Evolutionary conservation across 1,140 invertebrate genomes (phyloP).

Genomic region (Panagrolaimus sp.): DNA sequence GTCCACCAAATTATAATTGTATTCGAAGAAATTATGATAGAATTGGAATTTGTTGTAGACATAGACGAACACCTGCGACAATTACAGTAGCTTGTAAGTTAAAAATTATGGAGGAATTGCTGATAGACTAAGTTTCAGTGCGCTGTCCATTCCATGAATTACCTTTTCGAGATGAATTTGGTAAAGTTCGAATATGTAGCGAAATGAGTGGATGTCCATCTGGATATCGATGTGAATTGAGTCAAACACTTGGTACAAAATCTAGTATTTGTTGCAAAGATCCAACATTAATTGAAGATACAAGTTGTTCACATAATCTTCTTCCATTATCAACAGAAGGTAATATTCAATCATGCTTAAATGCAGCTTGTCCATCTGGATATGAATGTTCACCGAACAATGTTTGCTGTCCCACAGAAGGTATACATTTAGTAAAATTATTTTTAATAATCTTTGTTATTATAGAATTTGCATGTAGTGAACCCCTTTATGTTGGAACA

Average conservation of each 20-base stretch:
- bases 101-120: too few relatives aligned
- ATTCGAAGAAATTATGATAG: constrained; percentile 25
- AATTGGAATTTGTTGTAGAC: constrained; percentile 22
- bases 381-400: constrained; percentile 8
- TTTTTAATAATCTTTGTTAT: too few relatives aligned
- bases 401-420: constrained; percentile 15
- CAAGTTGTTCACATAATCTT: constrained; percentile 20
- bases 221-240: constrained; percentile 24
- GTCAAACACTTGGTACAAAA: constrained; percentile 17
- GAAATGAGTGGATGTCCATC: constrained; percentile 16
- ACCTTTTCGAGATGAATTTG: constrained; percentile 25
- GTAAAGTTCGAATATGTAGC: constrained; percentile 17
- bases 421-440: background rate
- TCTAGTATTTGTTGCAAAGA: constrained; percentile 24
- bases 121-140: constrained; percentile 18
- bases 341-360: constrained; percentile 16
- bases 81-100: constrained; percentile 4
- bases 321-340: constrained; percentile 28
- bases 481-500: constrained; percentile 23
- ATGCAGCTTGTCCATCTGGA: constrained; percentile 13
- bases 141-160: constrained; percentile 19
- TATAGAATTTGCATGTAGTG: constrained; percentile 22
- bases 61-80: constrained; percentile 6
- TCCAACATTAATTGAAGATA: background rate
- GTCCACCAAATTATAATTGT: constrained; percentile 25